Conservation (phyloP, 2,888 invertebrate genomes). For the Ormyrus thymus region DNA sequence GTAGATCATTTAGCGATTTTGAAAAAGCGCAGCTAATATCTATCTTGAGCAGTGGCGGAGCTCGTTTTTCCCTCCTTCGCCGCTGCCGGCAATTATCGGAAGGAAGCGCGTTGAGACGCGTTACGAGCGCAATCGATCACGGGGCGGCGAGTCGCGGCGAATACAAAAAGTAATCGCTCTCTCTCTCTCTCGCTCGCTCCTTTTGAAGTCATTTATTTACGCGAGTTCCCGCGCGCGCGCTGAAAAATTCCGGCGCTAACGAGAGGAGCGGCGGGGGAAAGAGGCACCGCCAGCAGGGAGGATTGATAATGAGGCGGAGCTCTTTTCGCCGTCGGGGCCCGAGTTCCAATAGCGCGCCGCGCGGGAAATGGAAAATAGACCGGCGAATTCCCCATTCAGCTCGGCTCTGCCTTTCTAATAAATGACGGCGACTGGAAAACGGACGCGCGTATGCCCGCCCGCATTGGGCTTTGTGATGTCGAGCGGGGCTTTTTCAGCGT, state of each 20-base stretch:
- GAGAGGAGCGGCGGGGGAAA: background rate
- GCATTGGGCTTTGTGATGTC: too few relatives aligned
- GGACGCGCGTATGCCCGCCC: too few relatives aligned
- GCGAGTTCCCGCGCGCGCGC: background rate
- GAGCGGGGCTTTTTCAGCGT: too few relatives aligned
- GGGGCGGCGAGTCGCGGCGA: background rate
- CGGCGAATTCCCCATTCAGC: conserved; percentile 7
- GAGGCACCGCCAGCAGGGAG: background rate
- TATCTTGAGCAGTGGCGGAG: too few relatives aligned
- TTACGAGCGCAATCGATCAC: conserved; percentile 12
- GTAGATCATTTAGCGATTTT: too few relatives aligned
- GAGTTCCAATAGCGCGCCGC: conserved; percentile 1
- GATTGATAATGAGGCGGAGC: conserved; percentile 17
- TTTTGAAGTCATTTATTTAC: too few relatives aligned
- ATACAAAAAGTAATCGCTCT: background rate
- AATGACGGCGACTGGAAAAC: background rate
- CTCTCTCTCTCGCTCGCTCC: background rate
- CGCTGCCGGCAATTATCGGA: conserved; percentile 14
- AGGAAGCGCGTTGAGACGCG: conserved; percentile 3
- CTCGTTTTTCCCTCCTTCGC: background rate
- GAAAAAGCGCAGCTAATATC: too few relatives aligned
- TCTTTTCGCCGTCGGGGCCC: background rate
- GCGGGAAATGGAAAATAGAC: conserved; percentile 30
- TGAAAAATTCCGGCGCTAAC: background rate
- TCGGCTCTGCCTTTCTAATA: background rate